phyloP scores from a whole-genome alignment of 2,797 vertebrate genomes.

The Clarias fuscus region DNA sequence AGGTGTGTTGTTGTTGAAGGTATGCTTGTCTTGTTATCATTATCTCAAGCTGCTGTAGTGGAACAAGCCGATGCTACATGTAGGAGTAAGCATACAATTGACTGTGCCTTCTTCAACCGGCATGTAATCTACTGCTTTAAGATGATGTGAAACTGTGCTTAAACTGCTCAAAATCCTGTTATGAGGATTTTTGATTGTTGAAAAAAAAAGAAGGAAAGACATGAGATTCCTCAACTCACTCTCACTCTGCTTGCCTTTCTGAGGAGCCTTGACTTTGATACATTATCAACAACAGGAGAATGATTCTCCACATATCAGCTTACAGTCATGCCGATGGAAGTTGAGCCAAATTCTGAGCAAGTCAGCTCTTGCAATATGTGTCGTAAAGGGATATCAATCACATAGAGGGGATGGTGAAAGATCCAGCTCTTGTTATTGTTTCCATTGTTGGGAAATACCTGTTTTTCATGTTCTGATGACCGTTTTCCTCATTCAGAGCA shows the following conservation, averaged over 20 bases:
- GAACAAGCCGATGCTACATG: constrained; percentile 51
- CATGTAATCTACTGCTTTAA: constrained; percentile 50
- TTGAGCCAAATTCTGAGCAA: constrained; percentile 54
- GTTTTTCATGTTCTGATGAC: constrained; percentile 58
- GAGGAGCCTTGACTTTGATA: constrained; percentile 41
- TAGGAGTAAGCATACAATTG: constrained; percentile 51
- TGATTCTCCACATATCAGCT: constrained; percentile 50
- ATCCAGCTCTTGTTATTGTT: constrained; percentile 57
- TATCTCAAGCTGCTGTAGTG: constrained; percentile 53
- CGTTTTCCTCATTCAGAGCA: constrained; percentile 60
- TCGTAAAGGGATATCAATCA: constrained; percentile 59
- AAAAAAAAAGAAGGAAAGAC: constrained; percentile 26
- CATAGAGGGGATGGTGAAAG: constrained; percentile 56
- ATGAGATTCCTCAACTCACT: constrained; percentile 47
- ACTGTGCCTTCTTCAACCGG: constrained; percentile 34
- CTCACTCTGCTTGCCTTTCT: constrained; percentile 26
- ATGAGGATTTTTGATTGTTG: constrained; percentile 51
- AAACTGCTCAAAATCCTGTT: constrained; percentile 51
- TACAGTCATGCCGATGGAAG: constrained; percentile 46
- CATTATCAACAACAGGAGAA: constrained; percentile 47
- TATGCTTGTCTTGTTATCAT: constrained; percentile 54
- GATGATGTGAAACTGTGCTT: constrained; percentile 52
- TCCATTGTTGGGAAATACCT: constrained; percentile 64
- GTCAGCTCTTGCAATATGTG: constrained; percentile 55
- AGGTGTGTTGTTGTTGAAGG: constrained; percentile 46